phyloP scores from a whole-genome alignment of 92 coral and sea anemone genomes.

The Umimayanthus kanabou region DNA sequence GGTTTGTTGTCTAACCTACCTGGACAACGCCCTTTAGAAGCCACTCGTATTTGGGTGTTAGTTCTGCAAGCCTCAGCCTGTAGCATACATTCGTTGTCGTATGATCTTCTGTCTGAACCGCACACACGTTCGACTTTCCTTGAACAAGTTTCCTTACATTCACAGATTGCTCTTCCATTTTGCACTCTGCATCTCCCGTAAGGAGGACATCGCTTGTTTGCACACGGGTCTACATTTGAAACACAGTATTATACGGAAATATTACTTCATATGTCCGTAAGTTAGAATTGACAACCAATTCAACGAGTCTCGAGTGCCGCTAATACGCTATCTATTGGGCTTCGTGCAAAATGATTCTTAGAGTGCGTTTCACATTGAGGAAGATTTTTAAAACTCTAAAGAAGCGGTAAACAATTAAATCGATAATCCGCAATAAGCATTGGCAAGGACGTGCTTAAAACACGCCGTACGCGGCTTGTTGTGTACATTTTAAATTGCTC shows the following conservation, averaged over 20 bases:
- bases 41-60: conserved; percentile 28
- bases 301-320: not conserved
- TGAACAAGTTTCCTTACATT: conserved; percentile 5
- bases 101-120: conserved; percentile 44
- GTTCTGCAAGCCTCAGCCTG: conserved; percentile 27
- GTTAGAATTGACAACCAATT: no score
- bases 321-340: not conserved
- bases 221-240: not conserved
- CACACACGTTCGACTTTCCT: not conserved
- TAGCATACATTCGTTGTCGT: conserved; percentile 48
- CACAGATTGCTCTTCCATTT: conserved; percentile 40
- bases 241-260: not conserved
- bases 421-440: no score
- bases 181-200: conserved; percentile 34
- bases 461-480: no score
- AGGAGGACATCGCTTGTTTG: conserved; percentile 10
- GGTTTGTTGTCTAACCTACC: conserved; percentile 22
- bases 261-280: not conserved
- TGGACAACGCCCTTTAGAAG: conserved; percentile 35
- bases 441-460: no score
- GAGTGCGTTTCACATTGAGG: no score
- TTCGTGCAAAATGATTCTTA: no score
- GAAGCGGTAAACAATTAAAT: no score
- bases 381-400: no score
- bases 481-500: no score